Base-by-base conservation (phyloP, 2,797 vertebrate species). In the Acrocephalus scirpaceus region DNA sequence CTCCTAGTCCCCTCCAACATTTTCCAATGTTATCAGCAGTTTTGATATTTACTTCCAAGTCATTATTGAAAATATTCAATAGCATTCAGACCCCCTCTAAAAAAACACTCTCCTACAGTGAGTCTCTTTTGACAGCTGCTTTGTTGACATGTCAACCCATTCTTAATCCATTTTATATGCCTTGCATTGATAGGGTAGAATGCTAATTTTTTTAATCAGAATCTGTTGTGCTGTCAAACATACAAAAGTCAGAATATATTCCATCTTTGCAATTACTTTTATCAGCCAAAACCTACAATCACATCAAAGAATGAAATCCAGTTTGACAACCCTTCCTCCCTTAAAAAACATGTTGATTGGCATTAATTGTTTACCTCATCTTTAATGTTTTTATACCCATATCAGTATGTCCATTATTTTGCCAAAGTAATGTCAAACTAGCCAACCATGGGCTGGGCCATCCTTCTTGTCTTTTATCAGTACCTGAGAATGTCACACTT, bases 141-240 rank as follows among this genome's bases (percentile, higher is more conserved):
- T 94, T 96, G 95, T 93, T 94, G 91, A 91, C 50, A 23, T 23
- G 62, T 89, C 94, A 96, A 61, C 70, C 84, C 11, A 7, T 83
- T 85, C 86, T 71, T 82, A 93, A 92, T 80, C 81, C 75, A 54
- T 92, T 92, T 93, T 51, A 71, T 72, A 65, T 93, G 88, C 61
- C 88, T 87, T 57, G 30, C 92, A 92, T 75, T 95, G 93, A 83
- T 94, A 91, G 81, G 75, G 75, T 54, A 61, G 88, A 77, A 96
- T 92, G 86, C 78, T 97, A 96, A 89, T 95, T 92, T 95, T 95
- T 92, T 83, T 72, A 94, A 95, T 93, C 93, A 91, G 84, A 75
- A 85, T 90, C 64, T 76, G 60, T 86, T 76, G 86, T 6, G 3
- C 94, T 94, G 93, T 89, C 93, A 92, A 76, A 88, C 5, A 51